Percentiles rank a stretch among this genome's conserved stretches.
Evolutionary conservation across 1,140 invertebrate species (phyloP).

Genomic region (Bursaphelenchus mucronatus): DNA sequence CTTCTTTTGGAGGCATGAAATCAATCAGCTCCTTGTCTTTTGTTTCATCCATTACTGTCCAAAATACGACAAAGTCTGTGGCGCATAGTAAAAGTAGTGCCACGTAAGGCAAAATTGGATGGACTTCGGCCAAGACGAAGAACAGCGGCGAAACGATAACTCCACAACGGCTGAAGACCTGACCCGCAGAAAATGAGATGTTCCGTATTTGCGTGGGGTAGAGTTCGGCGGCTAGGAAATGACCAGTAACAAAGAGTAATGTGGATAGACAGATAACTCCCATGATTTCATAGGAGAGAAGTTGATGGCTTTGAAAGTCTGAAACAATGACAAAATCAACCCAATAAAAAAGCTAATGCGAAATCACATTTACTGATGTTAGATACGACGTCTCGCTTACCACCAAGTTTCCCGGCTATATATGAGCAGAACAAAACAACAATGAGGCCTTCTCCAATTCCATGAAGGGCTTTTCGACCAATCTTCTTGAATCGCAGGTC

Average conservation of each 20-base stretch:
- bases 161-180: constrained; percentile 44
- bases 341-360: no score
- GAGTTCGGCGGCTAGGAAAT: constrained; percentile 49
- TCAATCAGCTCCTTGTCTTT: constrained; percentile 38
- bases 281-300: no score
- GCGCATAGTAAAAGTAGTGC: constrained; percentile 26
- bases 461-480: constrained; percentile 50
- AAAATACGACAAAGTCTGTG: constrained; percentile 14
- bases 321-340: no score
- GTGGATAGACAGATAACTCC: constrained; percentile 15
- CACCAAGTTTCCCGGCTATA: no score
- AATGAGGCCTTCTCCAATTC: constrained; percentile 34
- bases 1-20: constrained; percentile 40
- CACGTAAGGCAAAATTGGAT: constrained; percentile 37
- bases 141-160: constrained; percentile 49
- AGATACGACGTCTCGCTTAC: no score
- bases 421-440: background rate
- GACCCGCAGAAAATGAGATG: constrained; percentile 46
- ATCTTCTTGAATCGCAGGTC: constrained; percentile 40
- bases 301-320: no score
- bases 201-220: constrained; percentile 55
- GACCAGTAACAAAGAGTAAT: constrained; percentile 28
- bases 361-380: no score
- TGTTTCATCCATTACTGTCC: constrained; percentile 38
- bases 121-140: constrained; percentile 44